These are phyloP conservation scores for Sarcophaga carnaria DNA, from an alignment of 2,888 invertebrate species.

Conservation along the genomic window DNA sequence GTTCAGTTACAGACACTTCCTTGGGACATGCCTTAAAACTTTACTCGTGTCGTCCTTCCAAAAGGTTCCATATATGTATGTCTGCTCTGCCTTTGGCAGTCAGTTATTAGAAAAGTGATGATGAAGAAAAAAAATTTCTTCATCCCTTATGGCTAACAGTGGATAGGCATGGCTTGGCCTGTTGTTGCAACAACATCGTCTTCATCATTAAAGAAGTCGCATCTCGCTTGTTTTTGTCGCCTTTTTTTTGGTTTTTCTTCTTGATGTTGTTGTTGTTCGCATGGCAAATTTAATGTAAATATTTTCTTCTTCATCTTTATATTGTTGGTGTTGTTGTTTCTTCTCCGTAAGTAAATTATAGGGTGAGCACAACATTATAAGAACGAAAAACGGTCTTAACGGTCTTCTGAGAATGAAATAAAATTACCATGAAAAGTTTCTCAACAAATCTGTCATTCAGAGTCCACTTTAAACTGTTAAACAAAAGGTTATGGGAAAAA, in stretches of 20 bases:
- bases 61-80: too few relatives aligned
- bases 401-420: neutral
- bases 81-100: too few relatives aligned
- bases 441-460: too few relatives aligned
- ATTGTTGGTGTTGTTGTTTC: neutral
- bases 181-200: conserved; percentile 42
- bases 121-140: neutral
- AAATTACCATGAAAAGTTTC: too few relatives aligned
- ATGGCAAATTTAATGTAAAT: conserved; percentile 65
- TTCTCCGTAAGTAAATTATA: neutral
- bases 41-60: too few relatives aligned
- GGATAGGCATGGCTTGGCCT: neutral
- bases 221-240: conserved; percentile 10
- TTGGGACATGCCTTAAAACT: too few relatives aligned
- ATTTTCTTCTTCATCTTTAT: conserved; percentile 48
- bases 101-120: conserved; percentile 50
- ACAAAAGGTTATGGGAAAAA: too few relatives aligned
- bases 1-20: too few relatives aligned
- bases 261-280: conserved; percentile 30
- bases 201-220: conserved; percentile 12
- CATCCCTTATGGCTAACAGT: conserved; percentile 10
- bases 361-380: neutral
- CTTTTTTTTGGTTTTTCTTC: neutral
- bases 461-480: too few relatives aligned
- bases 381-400: too few relatives aligned